Evolutionary conservation across 2,797 vertebrate species (phyloP).

Genomic region (Pogoniulus pusillus): DNA sequence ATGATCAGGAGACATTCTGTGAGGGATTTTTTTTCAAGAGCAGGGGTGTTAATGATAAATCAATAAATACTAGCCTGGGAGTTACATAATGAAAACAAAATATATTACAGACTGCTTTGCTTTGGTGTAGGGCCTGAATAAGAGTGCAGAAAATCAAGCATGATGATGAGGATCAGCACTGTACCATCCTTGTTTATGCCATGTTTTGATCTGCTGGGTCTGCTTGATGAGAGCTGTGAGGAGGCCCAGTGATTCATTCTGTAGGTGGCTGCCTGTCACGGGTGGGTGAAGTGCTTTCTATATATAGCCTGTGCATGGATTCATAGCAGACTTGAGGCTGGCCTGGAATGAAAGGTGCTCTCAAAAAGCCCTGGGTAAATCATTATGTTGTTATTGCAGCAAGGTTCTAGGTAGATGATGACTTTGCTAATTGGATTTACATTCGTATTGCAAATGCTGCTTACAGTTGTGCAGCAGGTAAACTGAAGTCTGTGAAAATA

Average conservation of each 20-base stretch:
- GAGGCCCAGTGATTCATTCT: conserved; percentile 41
- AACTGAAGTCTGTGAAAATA: neutral
- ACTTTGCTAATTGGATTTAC: conserved; percentile 40
- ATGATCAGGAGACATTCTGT: neutral
- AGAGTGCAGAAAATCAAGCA: neutral
- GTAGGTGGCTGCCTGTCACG: conserved; percentile 59
- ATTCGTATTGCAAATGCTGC: neutral
- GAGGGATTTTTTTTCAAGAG: neutral
- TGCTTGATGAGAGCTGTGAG: neutral
- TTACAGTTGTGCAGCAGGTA: neutral
- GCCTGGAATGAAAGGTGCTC: conserved; percentile 42
- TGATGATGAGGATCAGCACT: neutral
- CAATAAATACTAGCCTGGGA: neutral
- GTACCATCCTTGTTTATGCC: neutral
- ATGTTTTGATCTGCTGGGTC: neutral
- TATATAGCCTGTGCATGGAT: conserved; percentile 23
- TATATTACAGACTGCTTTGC: neutral
- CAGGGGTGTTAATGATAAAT: neutral
- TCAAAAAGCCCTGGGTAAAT: conserved; percentile 10
- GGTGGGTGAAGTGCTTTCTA: conserved; percentile 42
- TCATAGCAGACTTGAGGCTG: conserved; percentile 13
- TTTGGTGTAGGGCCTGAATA: neutral
- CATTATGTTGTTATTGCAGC: conserved; percentile 13
- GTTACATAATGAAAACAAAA: neutral
- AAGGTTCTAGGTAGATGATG: conserved; percentile 9